These are phyloP conservation scores for Uloborus diversus DNA, from an alignment of 1,140 invertebrate species.

Conservation along the genomic window DNA sequence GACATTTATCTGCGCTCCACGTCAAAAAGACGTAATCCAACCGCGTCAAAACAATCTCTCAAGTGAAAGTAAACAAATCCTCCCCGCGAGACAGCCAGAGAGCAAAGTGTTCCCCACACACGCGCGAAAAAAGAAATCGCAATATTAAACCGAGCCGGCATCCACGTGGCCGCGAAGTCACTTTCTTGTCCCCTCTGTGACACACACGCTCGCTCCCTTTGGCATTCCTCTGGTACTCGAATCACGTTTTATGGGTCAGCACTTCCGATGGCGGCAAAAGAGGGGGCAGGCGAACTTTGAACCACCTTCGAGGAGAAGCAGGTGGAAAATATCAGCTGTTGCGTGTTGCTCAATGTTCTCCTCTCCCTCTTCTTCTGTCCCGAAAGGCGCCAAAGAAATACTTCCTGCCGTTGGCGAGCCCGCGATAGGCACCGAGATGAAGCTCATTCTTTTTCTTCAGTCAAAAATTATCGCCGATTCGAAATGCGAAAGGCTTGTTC, in stretches of 20 bases:
- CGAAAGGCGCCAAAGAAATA: too few relatives aligned
- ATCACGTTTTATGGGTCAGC: slow-evolving; percentile 47
- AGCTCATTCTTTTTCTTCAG: too few relatives aligned
- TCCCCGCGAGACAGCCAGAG: too few relatives aligned
- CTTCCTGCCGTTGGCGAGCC: too few relatives aligned
- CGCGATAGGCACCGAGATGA: too few relatives aligned
- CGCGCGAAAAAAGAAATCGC: neutral
- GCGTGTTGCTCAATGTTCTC: neutral
- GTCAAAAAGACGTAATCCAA: neutral
- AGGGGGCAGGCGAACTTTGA: slow-evolving; percentile 5
- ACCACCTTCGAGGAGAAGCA: neutral
- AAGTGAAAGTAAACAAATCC: neutral
- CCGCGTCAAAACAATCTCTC: neutral
- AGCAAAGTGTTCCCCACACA: too few relatives aligned
- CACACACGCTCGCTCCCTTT: neutral
- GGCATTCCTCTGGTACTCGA: slow-evolving; percentile 20
- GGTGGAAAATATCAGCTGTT: slow-evolving; percentile 12
- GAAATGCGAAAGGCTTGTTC: too few relatives aligned
- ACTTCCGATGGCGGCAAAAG: neutral
- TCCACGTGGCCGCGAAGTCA: slow-evolving; percentile 1
- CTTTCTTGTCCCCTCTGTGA: neutral
- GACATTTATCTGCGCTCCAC: neutral
- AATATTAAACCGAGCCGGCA: slow-evolving; percentile 9
- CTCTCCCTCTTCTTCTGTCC: too few relatives aligned
- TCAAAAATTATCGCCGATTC: too few relatives aligned